Evolutionary conservation across 2,888 invertebrate genomes (phyloP), one percentile per base, ranked within the genome.

Genomic region (Lutraria lutraria): DNA sequence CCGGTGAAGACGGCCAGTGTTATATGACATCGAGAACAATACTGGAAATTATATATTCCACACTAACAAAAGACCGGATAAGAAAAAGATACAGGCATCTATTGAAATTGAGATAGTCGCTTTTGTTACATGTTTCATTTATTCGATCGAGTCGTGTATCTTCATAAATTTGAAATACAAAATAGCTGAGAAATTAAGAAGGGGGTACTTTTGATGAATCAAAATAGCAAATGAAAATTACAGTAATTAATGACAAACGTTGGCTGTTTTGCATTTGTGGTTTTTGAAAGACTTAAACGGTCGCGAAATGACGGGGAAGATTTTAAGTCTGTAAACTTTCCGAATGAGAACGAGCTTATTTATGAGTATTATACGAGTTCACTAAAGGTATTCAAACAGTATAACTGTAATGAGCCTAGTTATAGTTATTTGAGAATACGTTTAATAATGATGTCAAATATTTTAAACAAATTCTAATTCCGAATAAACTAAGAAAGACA

Each of bases 31-130:
- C 21, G 52, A 68, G 89, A 87, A 90, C 90, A 90, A 90, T 87
- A 79, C 83, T 87, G 86, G 86, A 89, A 90, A 90, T 90, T 90
- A 90, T 90, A 90, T 90, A 90, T 90, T 88, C 90, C 80, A 25
- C 84, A 43, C 52, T 79, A 25, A 90, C 90, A 90, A 90, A 89
- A 89, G 85, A 90, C 89, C 87, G 89, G 90, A 89, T 89, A 89
- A 87, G 90, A 89, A 89, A 76, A 90, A 85, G 90, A 89, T 87
- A 87, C 88, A 87, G 85, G 76, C 72, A 68, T 31, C 83, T 81
- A 82, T 87, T 87, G 90, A 87, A 90, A 90, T 80, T 81, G 90
- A 76, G 76, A 90, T 87, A 85, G 86, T 76, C 60, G 25, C 81
- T 85, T 85, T 87, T 88, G 87, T 89, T 89, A 87, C 89, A 72